Base-by-base conservation (phyloP, 2,113 vertebrate species). In the Excalfactoria chinensis region DNA sequence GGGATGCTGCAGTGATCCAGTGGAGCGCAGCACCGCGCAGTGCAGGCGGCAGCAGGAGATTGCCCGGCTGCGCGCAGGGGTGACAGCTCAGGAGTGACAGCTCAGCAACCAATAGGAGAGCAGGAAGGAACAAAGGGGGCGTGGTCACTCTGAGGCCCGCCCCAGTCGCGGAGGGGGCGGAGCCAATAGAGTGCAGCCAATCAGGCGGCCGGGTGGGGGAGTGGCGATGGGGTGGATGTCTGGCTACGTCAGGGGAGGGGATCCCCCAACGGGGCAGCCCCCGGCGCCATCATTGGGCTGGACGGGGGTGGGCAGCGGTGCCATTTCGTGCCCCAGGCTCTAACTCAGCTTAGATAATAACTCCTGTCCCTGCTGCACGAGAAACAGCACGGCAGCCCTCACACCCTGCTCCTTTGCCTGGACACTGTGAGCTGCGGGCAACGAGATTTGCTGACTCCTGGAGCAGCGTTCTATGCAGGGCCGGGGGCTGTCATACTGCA, bases 141-240 rank as follows among this genome's bases (percentile, higher is more conserved):
- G 37, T 22, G 13, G 53, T 2, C 32, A 14, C 1, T 0, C 0
- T 0, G 3, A 13, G 4, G 3, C 0, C 13, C 25, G 0, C 6
- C 66, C 22, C 58, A 10, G 7, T 9, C 7, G 26, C 25, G 2
- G 34, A 20, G 34, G 34, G 34, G 62, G 37, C 58, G 58, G 58
- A 8, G 58, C 58, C 34, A 60, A 35, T 14, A 9, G 8, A 1
- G 60, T 11, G 23, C 59, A 37, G 34, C 60, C 60, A 62, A 62
- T 62, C 60, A 37, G 15, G 25, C 34, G 8, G 23, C 23, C 10
- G 25, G 35, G 58, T 9, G 21, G 25, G 51, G 51, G 25, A 26
- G 58, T 23, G 48, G 48, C 21, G 22, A 28, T 28, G 35, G 59
- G 59, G 4, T 13, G 34, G 59, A 13, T 62, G 16, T 37, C 60